phyloP scores from a whole-genome alignment of 2,797 vertebrate genomes.

The Stomatorhinus walkeri region DNA sequence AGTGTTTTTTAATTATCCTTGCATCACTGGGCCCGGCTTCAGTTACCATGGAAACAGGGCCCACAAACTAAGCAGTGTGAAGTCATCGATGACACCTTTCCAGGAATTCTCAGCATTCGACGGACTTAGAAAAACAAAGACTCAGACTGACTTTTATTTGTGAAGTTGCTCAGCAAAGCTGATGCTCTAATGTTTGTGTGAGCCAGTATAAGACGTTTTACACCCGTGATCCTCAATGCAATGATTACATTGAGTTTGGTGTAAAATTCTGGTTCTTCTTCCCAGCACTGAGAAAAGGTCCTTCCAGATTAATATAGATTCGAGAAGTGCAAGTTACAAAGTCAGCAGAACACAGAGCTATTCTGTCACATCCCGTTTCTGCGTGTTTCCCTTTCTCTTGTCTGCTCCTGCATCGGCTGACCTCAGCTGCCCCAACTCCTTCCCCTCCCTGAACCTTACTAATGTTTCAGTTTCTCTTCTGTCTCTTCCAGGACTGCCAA shows the following conservation, averaged over 20 bases:
- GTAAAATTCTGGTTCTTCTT: not conserved
- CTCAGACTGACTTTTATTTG: not conserved
- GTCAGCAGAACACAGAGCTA: not conserved
- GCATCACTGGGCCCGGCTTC: not conserved
- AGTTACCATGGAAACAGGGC: slow-evolving; percentile 19
- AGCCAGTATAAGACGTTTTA: not conserved
- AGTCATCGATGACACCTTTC: not conserved
- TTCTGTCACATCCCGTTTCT: not conserved
- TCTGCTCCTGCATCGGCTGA: not conserved
- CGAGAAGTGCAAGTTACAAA: not conserved
- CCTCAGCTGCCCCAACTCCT: not conserved
- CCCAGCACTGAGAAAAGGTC: not conserved
- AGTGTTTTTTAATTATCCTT: not conserved
- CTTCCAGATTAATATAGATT: not conserved
- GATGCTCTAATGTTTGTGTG: not conserved
- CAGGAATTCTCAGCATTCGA: slow-evolving; percentile 1
- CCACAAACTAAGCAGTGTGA: not conserved
- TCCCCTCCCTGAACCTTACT: slow-evolving; percentile 6
- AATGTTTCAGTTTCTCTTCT: slow-evolving; percentile 24
- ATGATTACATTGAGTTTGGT: not conserved
- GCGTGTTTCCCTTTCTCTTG: slow-evolving; percentile 16
- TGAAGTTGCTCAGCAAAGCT: not conserved
- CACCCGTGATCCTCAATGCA: not conserved
- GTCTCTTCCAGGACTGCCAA: slow-evolving; percentile 60
- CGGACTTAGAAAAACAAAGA: not conserved